Evolutionary conservation across 2,797 vertebrate genomes (phyloP).

Genomic region (Neosilurus hyrtlii): DNA sequence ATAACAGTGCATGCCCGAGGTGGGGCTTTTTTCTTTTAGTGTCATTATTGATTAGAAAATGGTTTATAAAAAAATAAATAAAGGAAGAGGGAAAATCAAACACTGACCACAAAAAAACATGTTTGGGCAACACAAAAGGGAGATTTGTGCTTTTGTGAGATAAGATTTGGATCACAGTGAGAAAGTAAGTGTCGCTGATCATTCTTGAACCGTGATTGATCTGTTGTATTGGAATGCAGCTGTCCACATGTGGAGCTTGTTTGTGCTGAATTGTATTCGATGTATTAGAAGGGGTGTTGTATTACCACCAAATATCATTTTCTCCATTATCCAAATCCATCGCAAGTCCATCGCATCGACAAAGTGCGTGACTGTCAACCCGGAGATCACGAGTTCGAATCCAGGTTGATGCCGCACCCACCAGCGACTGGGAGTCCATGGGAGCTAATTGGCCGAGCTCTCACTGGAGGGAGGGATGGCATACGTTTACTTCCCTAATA

Average conservation of each 20-base stretch:
- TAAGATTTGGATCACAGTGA: background rate
- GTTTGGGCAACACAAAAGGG: background rate
- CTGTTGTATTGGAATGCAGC: background rate
- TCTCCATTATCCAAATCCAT: background rate
- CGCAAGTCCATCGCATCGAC: too few species aligned
- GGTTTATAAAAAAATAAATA: background rate
- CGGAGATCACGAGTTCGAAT: too few species aligned
- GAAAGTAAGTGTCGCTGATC: background rate
- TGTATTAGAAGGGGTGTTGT: background rate
- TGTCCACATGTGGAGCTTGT: background rate
- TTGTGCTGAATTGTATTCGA: background rate
- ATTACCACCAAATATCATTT: background rate
- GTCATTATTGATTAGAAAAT: conserved; percentile 34
- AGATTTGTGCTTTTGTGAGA: background rate
- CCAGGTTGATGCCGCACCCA: too few species aligned
- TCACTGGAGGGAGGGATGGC: too few species aligned
- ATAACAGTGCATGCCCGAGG: conserved; percentile 7
- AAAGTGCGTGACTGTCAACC: too few species aligned
- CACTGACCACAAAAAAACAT: background rate
- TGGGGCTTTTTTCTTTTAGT: conserved; percentile 22
- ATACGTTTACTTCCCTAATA: too few species aligned
- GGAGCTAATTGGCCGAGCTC: background rate
- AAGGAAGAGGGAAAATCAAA: background rate
- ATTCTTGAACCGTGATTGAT: background rate
- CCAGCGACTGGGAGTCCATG: too few species aligned